phyloP scores from a whole-genome alignment of 2,797 vertebrate species.

The Mus caroli region DNA sequence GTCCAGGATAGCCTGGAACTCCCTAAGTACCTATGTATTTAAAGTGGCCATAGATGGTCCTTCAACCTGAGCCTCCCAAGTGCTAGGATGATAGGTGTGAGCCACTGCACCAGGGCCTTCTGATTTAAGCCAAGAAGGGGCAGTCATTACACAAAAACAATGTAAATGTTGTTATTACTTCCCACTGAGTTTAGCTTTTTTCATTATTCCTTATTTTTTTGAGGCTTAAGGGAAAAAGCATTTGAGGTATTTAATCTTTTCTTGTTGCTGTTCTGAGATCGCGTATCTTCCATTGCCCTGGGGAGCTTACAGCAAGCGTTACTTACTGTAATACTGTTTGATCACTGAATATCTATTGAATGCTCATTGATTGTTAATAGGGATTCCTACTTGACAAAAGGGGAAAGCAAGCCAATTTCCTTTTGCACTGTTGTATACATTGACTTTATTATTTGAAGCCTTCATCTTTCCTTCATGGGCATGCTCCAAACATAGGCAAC shows the following conservation, averaged over 20 bases:
- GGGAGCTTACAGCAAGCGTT: conserved; percentile 43
- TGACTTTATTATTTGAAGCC: conserved; percentile 45
- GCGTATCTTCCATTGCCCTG: neutral
- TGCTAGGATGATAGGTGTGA: neutral
- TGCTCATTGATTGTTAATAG: conserved; percentile 61
- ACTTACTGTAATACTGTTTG: conserved; percentile 52
- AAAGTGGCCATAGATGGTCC: neutral
- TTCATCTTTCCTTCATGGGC: conserved; percentile 59
- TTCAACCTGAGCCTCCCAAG: neutral
- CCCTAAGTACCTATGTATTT: neutral
- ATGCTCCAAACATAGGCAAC: conserved; percentile 46
- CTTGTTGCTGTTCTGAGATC: conserved; percentile 51
- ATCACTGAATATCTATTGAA: conserved; percentile 67
- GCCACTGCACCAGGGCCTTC: neutral
- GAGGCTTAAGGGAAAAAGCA: conserved; percentile 35
- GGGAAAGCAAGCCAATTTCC: neutral
- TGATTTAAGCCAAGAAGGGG: neutral
- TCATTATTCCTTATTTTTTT: conserved; percentile 56
- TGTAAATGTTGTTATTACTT: conserved; percentile 24
- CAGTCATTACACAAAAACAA: conserved; percentile 38
- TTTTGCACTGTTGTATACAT: conserved; percentile 36
- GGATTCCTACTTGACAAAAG: conserved; percentile 43
- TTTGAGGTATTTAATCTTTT: conserved; percentile 60
- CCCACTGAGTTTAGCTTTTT: conserved; percentile 19
- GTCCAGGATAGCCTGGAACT: neutral